These are phyloP conservation scores for Cichladusa arquata DNA, from an alignment of 2,113 vertebrate species.

Conservation along the genomic window DNA sequence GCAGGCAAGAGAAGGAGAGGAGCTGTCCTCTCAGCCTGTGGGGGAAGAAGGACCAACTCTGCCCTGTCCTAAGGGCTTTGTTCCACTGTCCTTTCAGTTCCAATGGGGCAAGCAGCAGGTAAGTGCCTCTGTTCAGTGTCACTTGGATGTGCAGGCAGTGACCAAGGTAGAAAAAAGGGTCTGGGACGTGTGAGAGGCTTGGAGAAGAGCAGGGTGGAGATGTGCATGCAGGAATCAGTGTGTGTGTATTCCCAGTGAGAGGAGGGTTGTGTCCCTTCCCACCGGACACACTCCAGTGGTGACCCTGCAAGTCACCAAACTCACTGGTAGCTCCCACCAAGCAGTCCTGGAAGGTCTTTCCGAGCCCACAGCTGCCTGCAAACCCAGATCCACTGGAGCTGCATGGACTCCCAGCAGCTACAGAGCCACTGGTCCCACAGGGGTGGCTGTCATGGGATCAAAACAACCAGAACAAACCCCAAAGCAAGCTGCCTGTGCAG, in stretches of 20 bases:
- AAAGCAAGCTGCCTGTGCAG: background rate
- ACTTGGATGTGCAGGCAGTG: background rate
- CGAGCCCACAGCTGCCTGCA: background rate
- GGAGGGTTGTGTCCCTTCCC: background rate
- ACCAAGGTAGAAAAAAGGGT: background rate
- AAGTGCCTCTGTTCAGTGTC: background rate
- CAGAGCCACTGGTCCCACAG: rapidly evolving
- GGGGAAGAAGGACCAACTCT: background rate
- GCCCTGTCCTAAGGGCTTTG: background rate
- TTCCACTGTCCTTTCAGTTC: background rate
- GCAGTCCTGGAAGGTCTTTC: background rate
- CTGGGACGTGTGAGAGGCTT: background rate
- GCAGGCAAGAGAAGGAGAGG: background rate
- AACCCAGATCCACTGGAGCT: background rate
- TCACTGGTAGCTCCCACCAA: background rate
- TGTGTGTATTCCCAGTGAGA: background rate
- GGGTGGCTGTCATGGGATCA: background rate
- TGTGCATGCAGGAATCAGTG: background rate
- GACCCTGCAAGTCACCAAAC: background rate
- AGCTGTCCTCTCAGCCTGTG: background rate
- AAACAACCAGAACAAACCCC: background rate
- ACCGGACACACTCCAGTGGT: background rate
- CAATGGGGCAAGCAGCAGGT: background rate
- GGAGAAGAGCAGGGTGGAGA: background rate
- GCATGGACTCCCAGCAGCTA: background rate